phyloP scores from a whole-genome alignment of 1,140 invertebrate genomes.

The Pygmarrhopalites habei region DNA sequence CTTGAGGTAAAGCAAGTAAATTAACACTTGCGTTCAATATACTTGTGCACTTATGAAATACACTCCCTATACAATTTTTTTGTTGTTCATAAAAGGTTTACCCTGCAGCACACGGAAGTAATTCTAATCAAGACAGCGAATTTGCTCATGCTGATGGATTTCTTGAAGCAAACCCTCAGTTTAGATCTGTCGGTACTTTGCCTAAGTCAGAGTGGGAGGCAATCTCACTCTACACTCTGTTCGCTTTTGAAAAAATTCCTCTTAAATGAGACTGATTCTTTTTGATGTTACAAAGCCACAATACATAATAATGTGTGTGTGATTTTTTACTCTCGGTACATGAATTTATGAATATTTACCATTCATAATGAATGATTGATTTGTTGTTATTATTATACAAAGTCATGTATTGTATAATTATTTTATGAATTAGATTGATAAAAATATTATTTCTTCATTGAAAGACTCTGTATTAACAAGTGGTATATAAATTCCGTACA shows the following conservation, averaged over 20 bases:
- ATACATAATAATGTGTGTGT: no score
- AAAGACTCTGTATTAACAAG: no score
- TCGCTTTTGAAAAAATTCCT: conserved; percentile 66
- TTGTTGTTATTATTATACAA: no score
- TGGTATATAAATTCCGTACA: no score
- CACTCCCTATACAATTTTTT: no score
- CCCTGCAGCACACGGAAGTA: conserved; percentile 51
- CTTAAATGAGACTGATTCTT: not conserved
- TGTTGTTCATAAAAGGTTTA: conserved; percentile 52
- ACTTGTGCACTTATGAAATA: not conserved
- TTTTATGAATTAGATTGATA: no score
- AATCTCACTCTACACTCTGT: conserved; percentile 71
- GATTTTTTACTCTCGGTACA: no score
- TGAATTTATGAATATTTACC: no score
- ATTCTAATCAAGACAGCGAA: conserved; percentile 56
- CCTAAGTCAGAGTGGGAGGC: conserved; percentile 90
- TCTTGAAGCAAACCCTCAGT: conserved; percentile 48
- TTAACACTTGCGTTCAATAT: not conserved
- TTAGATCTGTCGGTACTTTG: conserved; percentile 64
- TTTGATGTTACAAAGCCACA: not conserved
- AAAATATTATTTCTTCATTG: no score
- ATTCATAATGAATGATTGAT: no score
- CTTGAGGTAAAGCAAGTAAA: conserved; percentile 56
- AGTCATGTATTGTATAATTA: no score
- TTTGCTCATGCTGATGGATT: conserved; percentile 65